A percentile compares a stretch with the other conserved stretches of the same genome.
phyloP scores from a whole-genome alignment of 2,888 invertebrate genomes.

The Amblyjoppa proteus region DNA sequence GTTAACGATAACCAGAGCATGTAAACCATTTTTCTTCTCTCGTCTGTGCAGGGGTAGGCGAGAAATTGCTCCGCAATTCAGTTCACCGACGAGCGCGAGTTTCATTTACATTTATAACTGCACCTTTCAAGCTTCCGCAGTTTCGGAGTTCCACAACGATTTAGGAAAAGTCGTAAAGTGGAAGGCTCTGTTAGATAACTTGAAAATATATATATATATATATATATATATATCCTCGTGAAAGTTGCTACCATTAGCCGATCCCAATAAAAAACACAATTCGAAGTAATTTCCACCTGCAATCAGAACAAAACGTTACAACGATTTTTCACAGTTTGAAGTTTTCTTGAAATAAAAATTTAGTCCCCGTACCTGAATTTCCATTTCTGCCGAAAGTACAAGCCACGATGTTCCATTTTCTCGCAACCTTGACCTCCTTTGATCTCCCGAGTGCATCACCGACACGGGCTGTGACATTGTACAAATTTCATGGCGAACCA shows the following conservation, averaged over 20 bases:
- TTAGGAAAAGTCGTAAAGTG: not conserved
- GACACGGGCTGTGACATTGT: conserved; percentile 62
- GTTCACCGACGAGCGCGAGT: conserved; percentile 46
- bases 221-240: not conserved
- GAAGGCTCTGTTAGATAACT: not conserved
- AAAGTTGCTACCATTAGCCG: not conserved
- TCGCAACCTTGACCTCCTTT: conserved; percentile 61
- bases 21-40: conserved; percentile 63
- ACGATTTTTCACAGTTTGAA: not conserved
- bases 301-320: not conserved
- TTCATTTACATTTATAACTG: conserved; percentile 40
- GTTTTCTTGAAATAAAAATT: not conserved
- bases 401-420: conserved; percentile 38
- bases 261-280: not conserved
- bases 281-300: not conserved
- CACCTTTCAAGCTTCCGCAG: conserved; percentile 2
- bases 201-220: no score
- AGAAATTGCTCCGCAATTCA: conserved; percentile 51
- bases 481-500: conserved; percentile 65
- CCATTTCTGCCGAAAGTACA: conserved; percentile 51
- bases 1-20: conserved; percentile 74
- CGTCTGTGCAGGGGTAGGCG: conserved; percentile 20
- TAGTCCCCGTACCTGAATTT: conserved; percentile 41
- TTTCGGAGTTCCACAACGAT: not conserved
- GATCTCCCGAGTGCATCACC: conserved; percentile 22